Evolutionary conservation across 2,113 vertebrate species (phyloP).

Genomic region (Gracilinanus agilis): DNA sequence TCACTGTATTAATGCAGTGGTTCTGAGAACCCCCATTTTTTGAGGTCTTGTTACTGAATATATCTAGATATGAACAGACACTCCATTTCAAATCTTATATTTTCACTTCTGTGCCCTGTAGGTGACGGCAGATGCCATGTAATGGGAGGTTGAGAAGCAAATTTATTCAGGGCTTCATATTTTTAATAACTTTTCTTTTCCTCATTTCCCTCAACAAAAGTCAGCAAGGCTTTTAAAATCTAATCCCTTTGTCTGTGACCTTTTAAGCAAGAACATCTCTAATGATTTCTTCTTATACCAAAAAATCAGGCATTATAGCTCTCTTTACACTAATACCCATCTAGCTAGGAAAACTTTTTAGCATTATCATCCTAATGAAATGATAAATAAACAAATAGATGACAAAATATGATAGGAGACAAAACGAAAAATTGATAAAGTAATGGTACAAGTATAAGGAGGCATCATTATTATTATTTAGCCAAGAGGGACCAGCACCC

Average conservation of each 20-base stretch:
- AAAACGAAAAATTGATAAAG: background rate
- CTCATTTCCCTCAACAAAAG: constrained; percentile 50
- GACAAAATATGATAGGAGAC: background rate
- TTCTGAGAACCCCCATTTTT: background rate
- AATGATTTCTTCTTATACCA: constrained; percentile 56
- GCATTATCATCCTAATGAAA: background rate
- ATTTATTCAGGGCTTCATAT: background rate
- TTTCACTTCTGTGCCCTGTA: background rate
- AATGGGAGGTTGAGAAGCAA: fast-evolving
- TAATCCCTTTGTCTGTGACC: constrained; percentile 65
- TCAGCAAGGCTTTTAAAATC: constrained; percentile 70
- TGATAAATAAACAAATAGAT: background rate
- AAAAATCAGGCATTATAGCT: constrained; percentile 33
- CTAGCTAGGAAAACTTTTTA: background rate
- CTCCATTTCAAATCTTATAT: background rate
- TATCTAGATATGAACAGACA: background rate
- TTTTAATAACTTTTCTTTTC: background rate
- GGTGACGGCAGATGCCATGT: background rate
- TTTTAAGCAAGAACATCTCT: constrained; percentile 65
- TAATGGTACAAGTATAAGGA: background rate
- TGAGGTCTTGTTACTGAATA: background rate
- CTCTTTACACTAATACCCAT: constrained; percentile 31
- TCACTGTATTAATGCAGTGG: background rate
- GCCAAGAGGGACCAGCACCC: background rate
- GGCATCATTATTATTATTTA: background rate